Conservation (phyloP, 2,888 invertebrate genomes). For the Dryococelus australis region DNA sequence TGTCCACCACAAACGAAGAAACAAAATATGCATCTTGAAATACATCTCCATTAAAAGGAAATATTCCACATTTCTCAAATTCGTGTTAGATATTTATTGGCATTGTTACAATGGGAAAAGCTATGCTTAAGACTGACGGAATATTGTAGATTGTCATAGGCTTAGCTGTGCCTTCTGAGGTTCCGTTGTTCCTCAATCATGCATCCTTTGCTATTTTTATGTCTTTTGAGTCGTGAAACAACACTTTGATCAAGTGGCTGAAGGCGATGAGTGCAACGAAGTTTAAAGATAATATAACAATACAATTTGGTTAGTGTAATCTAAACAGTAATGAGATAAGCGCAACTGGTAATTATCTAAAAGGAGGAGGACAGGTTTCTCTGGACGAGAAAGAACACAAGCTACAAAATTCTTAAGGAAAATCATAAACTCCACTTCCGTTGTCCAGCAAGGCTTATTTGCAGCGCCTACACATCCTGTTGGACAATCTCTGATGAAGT, state of each 20-base stretch:
- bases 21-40: not conserved
- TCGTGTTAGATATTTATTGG: not conserved
- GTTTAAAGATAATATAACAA: not conserved
- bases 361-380: conserved; percentile 12
- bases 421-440: not conserved
- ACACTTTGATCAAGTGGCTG: conserved; percentile 10
- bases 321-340: not conserved
- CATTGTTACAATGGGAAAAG: not conserved
- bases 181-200: not conserved
- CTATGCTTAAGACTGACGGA: not conserved
- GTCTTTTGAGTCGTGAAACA: not conserved
- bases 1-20: not conserved
- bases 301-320: not conserved
- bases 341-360: not conserved
- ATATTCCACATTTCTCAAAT: conserved; percentile 13
- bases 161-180: not conserved
- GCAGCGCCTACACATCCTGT: conserved; percentile 22
- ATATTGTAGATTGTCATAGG: not conserved
- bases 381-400: not conserved
- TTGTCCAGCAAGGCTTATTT: conserved; percentile 22
- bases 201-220: conserved; percentile 17
- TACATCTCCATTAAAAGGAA: not conserved
- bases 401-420: not conserved
- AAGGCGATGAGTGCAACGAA: too few relatives aligned
- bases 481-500: conserved; percentile 28